A percentile compares a stretch with the other conserved stretches of the same genome.
Conservation (phyloP, 1,140 invertebrate species). For the Nixonia krombeini region DNA sequence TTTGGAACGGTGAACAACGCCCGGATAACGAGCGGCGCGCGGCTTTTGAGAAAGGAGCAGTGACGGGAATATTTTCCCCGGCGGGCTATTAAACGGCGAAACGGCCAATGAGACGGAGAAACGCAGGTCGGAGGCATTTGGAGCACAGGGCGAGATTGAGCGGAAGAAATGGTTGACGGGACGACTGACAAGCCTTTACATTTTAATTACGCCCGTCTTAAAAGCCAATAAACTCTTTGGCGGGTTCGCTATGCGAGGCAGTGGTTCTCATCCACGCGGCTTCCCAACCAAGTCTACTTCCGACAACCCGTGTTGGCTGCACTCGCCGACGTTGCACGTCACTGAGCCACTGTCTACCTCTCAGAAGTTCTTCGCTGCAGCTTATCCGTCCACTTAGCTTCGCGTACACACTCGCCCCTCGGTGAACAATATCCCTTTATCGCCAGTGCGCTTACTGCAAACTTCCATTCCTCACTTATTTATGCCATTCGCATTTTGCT, state of each 20-base stretch:
- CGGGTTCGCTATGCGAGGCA: constrained; percentile 22
- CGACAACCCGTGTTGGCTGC: constrained; percentile 1
- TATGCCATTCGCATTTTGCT: constrained; percentile 8
- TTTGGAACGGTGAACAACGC: too few species aligned
- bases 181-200: constrained; percentile 59
- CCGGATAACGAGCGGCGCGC: too few species aligned
- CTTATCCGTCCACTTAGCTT: constrained; percentile 44
- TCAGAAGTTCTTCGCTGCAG: constrained; percentile 31
- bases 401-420: constrained; percentile 16
- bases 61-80: too few species aligned
- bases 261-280: constrained; percentile 4
- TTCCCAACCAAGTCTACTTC: background rate
- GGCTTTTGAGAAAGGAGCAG: too few species aligned
- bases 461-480: constrained; percentile 25
- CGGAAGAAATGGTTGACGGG: constrained; percentile 25
- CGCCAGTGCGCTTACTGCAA: constrained; percentile 14
- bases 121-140: background rate
- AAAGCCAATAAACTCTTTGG: constrained; percentile 61
- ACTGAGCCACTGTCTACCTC: constrained; percentile 25
- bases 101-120: too few species aligned
- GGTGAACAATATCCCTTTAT: constrained; percentile 39
- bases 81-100: too few species aligned
- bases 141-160: constrained; percentile 24
- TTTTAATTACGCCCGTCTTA: constrained; percentile 64
- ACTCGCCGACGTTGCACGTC: constrained; percentile 14